These are phyloP conservation scores for Exocentrus adspersus DNA, from an alignment of 2,888 invertebrate genomes.

Conservation along the genomic window DNA sequence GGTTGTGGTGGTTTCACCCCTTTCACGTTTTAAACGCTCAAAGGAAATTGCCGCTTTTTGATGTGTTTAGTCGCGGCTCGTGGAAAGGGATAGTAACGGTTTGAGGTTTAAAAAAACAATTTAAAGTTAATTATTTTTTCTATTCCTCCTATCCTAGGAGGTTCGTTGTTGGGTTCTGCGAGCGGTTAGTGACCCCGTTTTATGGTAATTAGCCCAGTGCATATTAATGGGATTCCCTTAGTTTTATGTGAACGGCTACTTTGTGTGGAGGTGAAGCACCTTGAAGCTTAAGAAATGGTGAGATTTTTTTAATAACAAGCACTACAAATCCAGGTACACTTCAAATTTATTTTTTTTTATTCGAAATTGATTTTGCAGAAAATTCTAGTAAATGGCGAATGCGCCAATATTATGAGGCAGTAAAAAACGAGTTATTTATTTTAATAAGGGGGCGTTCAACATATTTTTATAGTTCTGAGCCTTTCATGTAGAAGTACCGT, in stretches of 20 bases:
- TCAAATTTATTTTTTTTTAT: no score
- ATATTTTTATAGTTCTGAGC: neutral
- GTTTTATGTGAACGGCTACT: conserved; percentile 16
- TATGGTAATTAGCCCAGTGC: conserved; percentile 40
- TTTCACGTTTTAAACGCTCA: conserved; percentile 33
- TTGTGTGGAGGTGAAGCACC: neutral
- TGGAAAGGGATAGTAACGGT: neutral
- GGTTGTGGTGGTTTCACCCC: conserved; percentile 41
- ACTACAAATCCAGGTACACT: neutral
- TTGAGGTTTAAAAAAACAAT: no score
- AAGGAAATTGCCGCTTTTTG: conserved; percentile 23
- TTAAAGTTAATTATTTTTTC: no score
- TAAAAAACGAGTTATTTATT: neutral
- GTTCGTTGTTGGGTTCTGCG: no score
- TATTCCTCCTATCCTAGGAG: no score
- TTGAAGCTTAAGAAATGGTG: conserved; percentile 2
- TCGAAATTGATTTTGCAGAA: neutral
- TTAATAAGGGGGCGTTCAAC: neutral
- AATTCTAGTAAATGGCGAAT: conserved; percentile 1
- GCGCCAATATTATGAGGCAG: conserved; percentile 6
- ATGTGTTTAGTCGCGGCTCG: conserved; percentile 12
- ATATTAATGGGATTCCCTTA: conserved; percentile 28
- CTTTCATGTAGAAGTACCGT: neutral
- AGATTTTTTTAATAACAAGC: neutral
- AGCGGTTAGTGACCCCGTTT: conserved; percentile 38